These are phyloP conservation scores for Thecocarcelia acutangulata DNA, from an alignment of 2,888 invertebrate species.

Conservation along the genomic window DNA sequence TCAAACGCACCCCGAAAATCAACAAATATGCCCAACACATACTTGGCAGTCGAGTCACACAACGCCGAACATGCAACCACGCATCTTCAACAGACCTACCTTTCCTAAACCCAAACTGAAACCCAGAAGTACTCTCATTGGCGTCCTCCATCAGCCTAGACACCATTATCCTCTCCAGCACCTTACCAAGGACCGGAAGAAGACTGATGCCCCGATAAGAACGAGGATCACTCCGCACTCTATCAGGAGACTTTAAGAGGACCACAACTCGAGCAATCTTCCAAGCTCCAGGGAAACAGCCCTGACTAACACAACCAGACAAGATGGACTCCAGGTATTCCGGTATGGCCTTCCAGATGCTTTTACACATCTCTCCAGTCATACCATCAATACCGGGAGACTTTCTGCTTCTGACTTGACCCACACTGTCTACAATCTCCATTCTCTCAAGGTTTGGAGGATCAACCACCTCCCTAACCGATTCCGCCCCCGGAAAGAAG, in stretches of 20 bases:
- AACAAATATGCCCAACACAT: conserved; percentile 53
- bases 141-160: background rate
- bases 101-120: no score
- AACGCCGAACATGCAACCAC: conserved; percentile 29
- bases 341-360: no score
- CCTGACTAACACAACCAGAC: conserved; percentile 5
- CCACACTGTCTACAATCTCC: background rate
- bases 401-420: background rate
- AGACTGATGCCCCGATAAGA: no score
- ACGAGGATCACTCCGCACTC: no score
- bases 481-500: background rate
- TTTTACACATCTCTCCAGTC: no score
- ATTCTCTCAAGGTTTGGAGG: no score
- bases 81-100: no score
- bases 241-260: no score
- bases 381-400: no score
- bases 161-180: conserved; percentile 26
- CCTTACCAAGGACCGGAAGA: no score
- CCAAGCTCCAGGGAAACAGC: conserved; percentile 52
- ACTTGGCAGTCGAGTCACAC: conserved; percentile 1
- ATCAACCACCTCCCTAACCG: no score
- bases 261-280: no score
- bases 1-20: conserved; percentile 61
- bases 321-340: conserved; percentile 22
- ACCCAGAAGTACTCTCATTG: background rate